These are phyloP conservation scores for Coendou prehensilis DNA, from an alignment of 2,797 vertebrate genomes.

Conservation along the genomic window DNA sequence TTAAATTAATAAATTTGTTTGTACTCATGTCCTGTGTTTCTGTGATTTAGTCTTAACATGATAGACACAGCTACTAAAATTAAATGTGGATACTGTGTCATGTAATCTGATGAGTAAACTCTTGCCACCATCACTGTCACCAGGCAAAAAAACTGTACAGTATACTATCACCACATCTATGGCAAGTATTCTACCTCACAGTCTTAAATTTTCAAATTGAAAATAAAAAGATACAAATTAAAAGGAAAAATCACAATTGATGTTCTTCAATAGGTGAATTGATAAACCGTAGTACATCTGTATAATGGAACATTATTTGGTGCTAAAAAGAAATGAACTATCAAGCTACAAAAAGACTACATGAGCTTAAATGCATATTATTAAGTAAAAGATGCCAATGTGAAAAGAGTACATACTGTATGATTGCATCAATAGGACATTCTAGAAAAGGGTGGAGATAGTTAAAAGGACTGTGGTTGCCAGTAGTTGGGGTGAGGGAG, in stretches of 20 bases:
- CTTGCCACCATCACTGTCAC: neutral
- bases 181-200: neutral
- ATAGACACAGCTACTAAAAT: neutral
- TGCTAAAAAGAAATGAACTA: neutral
- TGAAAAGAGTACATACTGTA: neutral
- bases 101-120: neutral
- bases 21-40: neutral
- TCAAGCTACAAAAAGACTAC: neutral
- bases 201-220: neutral
- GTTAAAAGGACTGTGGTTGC: neutral
- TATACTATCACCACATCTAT: neutral
- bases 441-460: neutral
- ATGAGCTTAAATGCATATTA: neutral
- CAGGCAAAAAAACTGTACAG: neutral
- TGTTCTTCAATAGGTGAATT: neutral
- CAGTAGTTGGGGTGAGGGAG: neutral
- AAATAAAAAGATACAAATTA: neutral
- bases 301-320: neutral
- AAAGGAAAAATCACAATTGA: neutral
- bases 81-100: neutral
- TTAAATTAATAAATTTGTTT: constrained; percentile 35
- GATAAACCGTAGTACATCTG: neutral
- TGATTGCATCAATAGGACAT: neutral
- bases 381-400: neutral
- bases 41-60: neutral